A percentile compares a stretch with the other conserved stretches of the same genome.
phyloP scores from a whole-genome alignment of 2,888 invertebrate species.

The Leucophenga montana region DNA sequence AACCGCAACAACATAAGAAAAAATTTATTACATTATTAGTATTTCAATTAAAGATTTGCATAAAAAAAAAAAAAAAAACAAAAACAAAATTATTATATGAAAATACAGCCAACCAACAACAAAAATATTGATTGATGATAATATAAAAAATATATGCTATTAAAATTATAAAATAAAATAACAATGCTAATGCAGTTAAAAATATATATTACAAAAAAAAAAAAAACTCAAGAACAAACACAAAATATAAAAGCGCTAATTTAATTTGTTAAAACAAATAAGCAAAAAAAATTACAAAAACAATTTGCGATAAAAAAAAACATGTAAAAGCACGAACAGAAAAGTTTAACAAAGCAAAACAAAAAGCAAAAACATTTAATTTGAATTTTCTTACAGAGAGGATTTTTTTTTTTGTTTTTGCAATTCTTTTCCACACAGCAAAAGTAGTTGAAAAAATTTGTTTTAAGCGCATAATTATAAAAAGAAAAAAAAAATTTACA shows the following conservation, averaged over 20 bases:
- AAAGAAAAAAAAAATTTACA: background rate
- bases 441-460: background rate
- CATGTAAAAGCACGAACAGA: conserved; percentile 2
- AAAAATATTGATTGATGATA: background rate
- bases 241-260: conserved; percentile 11
- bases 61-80: conserved; percentile 21
- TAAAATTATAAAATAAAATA: conserved; percentile 12
- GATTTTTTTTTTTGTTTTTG: background rate
- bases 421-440: background rate
- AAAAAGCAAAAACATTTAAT: conserved; percentile 7
- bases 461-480: background rate
- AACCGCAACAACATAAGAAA: conserved; percentile 16
- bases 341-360: conserved; percentile 27
- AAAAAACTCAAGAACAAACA: conserved; percentile 9
- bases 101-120: conserved; percentile 1
- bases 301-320: conserved; percentile 27
- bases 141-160: conserved; percentile 4
- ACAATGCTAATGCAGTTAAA: conserved; percentile 24
- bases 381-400: background rate
- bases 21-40: conserved; percentile 20
- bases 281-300: conserved; percentile 20
- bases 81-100: conserved; percentile 13
- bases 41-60: conserved; percentile 23
- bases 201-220: conserved; percentile 29
- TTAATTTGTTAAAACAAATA: conserved; percentile 24